Evolutionary conservation across 1,140 invertebrate species (phyloP).

Genomic region (Musca domestica): DNA sequence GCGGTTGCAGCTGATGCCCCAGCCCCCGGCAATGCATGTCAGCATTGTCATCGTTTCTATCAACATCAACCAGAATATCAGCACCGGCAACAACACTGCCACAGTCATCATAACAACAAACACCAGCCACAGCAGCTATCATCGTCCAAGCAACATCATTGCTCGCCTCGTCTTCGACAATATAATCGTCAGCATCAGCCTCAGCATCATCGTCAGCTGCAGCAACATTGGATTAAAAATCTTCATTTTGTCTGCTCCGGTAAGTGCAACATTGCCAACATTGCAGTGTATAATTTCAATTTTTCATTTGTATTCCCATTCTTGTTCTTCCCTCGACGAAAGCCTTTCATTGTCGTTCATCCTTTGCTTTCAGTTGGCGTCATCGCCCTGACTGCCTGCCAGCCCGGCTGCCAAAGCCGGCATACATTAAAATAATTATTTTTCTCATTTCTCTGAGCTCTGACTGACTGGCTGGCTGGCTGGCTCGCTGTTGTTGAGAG

Average conservation of each 20-base stretch:
- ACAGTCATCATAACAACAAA: no score
- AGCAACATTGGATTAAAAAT: slow-evolving; percentile 19
- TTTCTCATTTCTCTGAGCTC: background rate
- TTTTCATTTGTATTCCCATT: background rate
- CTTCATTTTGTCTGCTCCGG: slow-evolving; percentile 11
- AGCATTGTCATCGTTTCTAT: slow-evolving; percentile 9
- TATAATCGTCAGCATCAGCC: background rate
- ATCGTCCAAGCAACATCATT: background rate
- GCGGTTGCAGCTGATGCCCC: background rate
- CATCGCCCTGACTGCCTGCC: no score
- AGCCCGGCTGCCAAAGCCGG: background rate
- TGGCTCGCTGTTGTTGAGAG: no score
- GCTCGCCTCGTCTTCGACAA: no score
- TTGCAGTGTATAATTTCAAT: slow-evolving; percentile 4
- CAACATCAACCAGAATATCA: background rate
- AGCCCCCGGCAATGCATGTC: slow-evolving; percentile 11
- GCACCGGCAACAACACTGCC: background rate
- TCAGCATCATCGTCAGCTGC: background rate
- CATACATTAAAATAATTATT: slow-evolving; percentile 20
- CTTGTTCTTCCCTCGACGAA: background rate
- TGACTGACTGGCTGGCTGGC: no score
- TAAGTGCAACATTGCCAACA: slow-evolving; percentile 19
- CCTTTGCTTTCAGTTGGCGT: background rate
- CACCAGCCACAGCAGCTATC: no score
- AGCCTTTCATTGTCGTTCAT: background rate